A percentile compares a stretch with the other conserved stretches of the same genome.
Evolutionary conservation across 30 jellyfish, hydroid and myxozoan species (phyloP).

Genomic region (Mastigias papua): DNA sequence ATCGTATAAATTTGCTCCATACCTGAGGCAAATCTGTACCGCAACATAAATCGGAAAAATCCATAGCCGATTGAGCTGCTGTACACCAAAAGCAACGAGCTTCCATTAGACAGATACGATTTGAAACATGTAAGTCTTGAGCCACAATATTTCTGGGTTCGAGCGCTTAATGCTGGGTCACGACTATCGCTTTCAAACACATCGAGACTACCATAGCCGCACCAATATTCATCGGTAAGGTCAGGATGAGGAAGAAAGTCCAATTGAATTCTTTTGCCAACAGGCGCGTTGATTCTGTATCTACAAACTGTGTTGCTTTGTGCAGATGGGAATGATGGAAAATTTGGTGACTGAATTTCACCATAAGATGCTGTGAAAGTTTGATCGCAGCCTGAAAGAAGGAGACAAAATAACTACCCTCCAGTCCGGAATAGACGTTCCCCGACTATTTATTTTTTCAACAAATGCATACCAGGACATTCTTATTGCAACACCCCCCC

Average conservation of each 20-base stretch:
- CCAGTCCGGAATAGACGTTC: too few species aligned
- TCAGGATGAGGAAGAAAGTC: background rate
- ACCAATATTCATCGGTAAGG: background rate
- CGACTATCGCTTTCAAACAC: background rate
- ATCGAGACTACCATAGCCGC: background rate
- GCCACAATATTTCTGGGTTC: background rate
- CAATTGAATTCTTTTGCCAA: background rate
- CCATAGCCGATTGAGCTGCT: background rate
- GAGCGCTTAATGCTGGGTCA: background rate
- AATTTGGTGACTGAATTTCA: background rate
- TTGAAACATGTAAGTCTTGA: background rate
- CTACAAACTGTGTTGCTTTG: background rate
- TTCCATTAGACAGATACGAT: background rate
- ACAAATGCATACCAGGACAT: too few species aligned
- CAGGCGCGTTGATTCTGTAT: background rate
- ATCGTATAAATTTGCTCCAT: background rate
- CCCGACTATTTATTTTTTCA: too few species aligned
- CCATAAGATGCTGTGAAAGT: background rate
- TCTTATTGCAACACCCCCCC: too few species aligned
- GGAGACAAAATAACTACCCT: too few species aligned
- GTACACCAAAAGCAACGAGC: background rate
- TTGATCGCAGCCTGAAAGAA: background rate
- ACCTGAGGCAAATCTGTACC: background rate
- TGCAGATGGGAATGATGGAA: background rate
- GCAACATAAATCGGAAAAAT: background rate